These are phyloP conservation scores for Polietes domitor DNA, from an alignment of 2,888 invertebrate species.

Conservation along the genomic window DNA sequence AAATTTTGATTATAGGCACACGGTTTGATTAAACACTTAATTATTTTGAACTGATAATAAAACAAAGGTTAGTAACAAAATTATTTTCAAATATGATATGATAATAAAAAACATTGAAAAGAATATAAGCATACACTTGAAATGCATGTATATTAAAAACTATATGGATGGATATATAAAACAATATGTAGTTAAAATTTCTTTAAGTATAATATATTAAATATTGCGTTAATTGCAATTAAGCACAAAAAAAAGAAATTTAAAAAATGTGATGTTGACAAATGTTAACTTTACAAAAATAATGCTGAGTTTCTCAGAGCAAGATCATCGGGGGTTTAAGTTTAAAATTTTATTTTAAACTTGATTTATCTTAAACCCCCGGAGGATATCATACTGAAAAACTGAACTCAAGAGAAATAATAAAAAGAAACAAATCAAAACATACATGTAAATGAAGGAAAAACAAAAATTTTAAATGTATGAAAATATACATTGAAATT, in stretches of 20 bases:
- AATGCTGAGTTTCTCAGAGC: no score
- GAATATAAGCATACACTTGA: not conserved
- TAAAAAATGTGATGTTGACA: not conserved
- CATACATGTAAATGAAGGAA: not conserved
- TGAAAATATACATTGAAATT: not conserved
- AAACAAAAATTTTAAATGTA: not conserved
- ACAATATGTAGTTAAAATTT: no score
- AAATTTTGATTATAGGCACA: no score
- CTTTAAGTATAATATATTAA: no score
- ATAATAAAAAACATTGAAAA: slow-evolving; percentile 2
- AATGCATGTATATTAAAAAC: not conserved
- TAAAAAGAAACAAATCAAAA: not conserved
- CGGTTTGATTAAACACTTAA: not conserved
- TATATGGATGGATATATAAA: not conserved
- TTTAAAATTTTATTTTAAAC: not conserved
- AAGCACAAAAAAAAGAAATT: no score
- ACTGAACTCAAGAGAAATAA: not conserved
- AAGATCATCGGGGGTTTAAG: not conserved
- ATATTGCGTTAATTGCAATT: no score
- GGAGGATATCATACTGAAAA: not conserved
- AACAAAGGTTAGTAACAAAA: not conserved
- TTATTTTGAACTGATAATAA: not conserved
- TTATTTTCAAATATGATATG: slow-evolving; percentile 12
- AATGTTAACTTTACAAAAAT: not conserved
- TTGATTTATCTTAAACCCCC: no score